Evolutionary conservation across 2,888 invertebrate genomes (phyloP), one percentile per base, ranked within the genome.

Genomic region (Thumatha senex): DNA sequence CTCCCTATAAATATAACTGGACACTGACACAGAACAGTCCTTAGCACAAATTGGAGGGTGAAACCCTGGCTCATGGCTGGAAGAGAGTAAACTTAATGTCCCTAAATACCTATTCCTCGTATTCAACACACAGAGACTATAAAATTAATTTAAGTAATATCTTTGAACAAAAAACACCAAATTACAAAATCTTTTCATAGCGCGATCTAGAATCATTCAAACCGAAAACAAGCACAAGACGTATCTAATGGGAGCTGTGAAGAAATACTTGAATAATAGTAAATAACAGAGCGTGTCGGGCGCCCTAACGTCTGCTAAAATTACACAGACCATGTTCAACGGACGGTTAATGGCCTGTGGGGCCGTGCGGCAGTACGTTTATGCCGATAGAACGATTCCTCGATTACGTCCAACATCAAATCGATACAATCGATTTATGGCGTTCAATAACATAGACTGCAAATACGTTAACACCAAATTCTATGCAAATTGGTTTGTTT

Each of bases 301-400:
- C 40, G 34, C 34, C 29, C n/a, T 5, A 24, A 40, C 9, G 29
- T 47, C 40, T 47, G 29, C 40, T 40, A 29, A 41, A 15, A 30
- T 41, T 41, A 41, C 30, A 9, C 35, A n/a, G 29, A 29, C 8
- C 30, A 30, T 41, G 47, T 30, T 48, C 41, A 48, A 41, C 7
- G 35, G 10, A 30, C 46, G 11, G 9, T 13, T 47, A 33, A 41
- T 36, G 30, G 29, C 4, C 29, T 13, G 31, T 24, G 18, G 18
- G 2, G 18, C 18, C 18, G 18, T 30, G 14, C 7, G 33, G 15
- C 38, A 43, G 13, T 46, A n/a, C 40, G 29, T n/a, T 4, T 36
- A 31, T 8, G n/a, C n/a, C 11, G 15, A 8, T 14, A 13, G 3
- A 31, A 15, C 39, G 15, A 1, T 39, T 15, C n/a, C n/a, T n/a